A percentile compares a stretch with the other conserved stretches of the same genome.
phyloP scores from a whole-genome alignment of 2,113 vertebrate genomes.

The Atrichornis clamosus region DNA sequence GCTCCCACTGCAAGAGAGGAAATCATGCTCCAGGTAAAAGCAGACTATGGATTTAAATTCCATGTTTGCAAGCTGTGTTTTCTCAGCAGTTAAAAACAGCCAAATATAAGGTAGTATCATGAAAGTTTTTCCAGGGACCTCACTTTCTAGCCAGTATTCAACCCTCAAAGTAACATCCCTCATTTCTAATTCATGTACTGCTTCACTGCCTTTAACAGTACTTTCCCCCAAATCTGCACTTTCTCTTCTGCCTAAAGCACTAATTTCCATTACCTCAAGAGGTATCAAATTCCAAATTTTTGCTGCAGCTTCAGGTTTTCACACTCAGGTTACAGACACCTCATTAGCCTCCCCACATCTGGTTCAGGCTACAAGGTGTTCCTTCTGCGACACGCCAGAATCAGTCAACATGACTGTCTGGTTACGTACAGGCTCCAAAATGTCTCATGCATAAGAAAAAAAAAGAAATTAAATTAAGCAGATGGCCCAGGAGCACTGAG shows the following conservation, averaged over 20 bases:
- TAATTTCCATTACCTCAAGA: slow-evolving; percentile 69
- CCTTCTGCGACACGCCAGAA: not conserved
- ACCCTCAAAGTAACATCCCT: not conserved
- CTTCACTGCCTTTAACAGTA: not conserved
- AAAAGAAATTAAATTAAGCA: slow-evolving; percentile 10
- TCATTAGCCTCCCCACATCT: slow-evolving; percentile 37
- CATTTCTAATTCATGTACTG: not conserved
- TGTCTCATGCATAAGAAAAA: not conserved
- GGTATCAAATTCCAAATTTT: slow-evolving; percentile 36
- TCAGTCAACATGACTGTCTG: not conserved
- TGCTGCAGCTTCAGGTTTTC: slow-evolving; percentile 38
- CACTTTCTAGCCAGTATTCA: not conserved
- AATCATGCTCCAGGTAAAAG: not conserved
- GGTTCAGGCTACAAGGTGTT: slow-evolving; percentile 22
- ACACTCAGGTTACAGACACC: slow-evolving; percentile 25
- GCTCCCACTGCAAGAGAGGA: not conserved
- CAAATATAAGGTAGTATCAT: not conserved
- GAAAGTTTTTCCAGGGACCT: not conserved
- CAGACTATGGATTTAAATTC: not conserved
- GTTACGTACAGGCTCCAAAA: not conserved
- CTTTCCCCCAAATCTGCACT: not conserved
- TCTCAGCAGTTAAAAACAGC: not conserved
- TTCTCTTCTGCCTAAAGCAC: slow-evolving; percentile 2
- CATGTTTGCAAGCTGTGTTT: not conserved
- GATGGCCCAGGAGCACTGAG: not conserved